Conservation (phyloP, 2,888 invertebrate genomes). For the Plagodis dolabraria region DNA sequence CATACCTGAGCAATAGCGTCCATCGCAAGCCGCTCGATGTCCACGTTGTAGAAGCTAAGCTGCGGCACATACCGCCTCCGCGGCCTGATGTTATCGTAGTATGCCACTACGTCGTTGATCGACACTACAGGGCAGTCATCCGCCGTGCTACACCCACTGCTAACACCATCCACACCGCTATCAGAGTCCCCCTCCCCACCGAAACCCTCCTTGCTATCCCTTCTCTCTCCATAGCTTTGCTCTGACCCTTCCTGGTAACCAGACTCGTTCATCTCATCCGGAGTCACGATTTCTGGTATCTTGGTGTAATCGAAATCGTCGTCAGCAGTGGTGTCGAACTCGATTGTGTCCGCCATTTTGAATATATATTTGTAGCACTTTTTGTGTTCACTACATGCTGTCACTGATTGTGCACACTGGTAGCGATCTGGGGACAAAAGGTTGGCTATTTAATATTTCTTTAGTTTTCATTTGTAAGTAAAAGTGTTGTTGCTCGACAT, state of each 20-base stretch:
- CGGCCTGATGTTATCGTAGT: slow-evolving; percentile 76
- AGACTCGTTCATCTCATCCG: slow-evolving; percentile 79
- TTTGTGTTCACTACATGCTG: slow-evolving; percentile 72
- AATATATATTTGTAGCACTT: slow-evolving; percentile 34
- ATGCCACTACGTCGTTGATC: slow-evolving; percentile 80
- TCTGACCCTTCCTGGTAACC: slow-evolving; percentile 79
- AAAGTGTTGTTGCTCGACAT: neutral
- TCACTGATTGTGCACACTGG: slow-evolving; percentile 67
- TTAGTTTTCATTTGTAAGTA: neutral
- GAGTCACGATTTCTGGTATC: slow-evolving; percentile 76
- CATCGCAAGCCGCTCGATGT: slow-evolving; percentile 75
- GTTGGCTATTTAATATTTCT: neutral
- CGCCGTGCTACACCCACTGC: slow-evolving; percentile 84
- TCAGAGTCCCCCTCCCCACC: slow-evolving; percentile 79
- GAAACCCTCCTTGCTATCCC: slow-evolving; percentile 77
- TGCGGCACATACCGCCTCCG: slow-evolving; percentile 74
- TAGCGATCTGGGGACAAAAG: slow-evolving; percentile 46
- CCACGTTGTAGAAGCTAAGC: slow-evolving; percentile 76
- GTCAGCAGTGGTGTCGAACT: slow-evolving; percentile 59
- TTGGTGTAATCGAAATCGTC: slow-evolving; percentile 74
- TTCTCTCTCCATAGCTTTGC: slow-evolving; percentile 73
- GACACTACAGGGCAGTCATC: slow-evolving; percentile 84
- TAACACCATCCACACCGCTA: slow-evolving; percentile 84
- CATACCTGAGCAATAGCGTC: slow-evolving; percentile 74
- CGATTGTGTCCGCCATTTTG: slow-evolving; percentile 70